Percentiles rank a stretch among this genome's conserved stretches.
Evolutionary conservation across 2,888 invertebrate genomes (phyloP).

Genomic region (Bugula neritina): DNA sequence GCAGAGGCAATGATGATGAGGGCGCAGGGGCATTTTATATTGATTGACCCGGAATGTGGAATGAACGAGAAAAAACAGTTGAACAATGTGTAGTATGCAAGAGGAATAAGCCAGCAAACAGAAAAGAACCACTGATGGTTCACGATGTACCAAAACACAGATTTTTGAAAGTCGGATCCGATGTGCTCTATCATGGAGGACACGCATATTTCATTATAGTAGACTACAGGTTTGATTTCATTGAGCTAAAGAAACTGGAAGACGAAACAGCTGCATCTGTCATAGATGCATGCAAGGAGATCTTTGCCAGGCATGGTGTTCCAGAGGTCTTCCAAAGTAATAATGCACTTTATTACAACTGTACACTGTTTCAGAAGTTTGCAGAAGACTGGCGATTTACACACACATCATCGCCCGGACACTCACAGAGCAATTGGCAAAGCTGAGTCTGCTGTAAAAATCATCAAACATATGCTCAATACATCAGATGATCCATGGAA

Average conservation of each 20-base stretch:
- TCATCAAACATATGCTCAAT: slow-evolving; percentile 30
- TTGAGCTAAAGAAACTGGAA: slow-evolving; percentile 26
- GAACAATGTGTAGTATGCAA: slow-evolving; percentile 28
- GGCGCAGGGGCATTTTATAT: slow-evolving; percentile 29
- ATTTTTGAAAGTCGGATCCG: slow-evolving; percentile 29
- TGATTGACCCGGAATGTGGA: slow-evolving; percentile 32
- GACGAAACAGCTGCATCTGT: slow-evolving; percentile 25
- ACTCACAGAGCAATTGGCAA: slow-evolving; percentile 34
- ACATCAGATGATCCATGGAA: slow-evolving; percentile 29
- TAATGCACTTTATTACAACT: slow-evolving; percentile 32
- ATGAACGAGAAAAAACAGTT: slow-evolving; percentile 20
- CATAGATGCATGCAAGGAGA: slow-evolving; percentile 29
- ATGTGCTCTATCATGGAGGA: slow-evolving; percentile 28
- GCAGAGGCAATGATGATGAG: slow-evolving; percentile 11
- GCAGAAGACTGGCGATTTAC: slow-evolving; percentile 28
- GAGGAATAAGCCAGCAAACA: slow-evolving; percentile 14
- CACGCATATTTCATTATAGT: slow-evolving; percentile 29
- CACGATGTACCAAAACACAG: slow-evolving; percentile 28
- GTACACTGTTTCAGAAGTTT: slow-evolving; percentile 31
- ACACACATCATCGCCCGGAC: slow-evolving; percentile 31
- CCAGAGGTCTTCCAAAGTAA: slow-evolving; percentile 31
- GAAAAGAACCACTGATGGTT: slow-evolving; percentile 30
- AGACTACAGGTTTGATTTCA: slow-evolving; percentile 30
- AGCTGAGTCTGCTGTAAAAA: slow-evolving; percentile 32
- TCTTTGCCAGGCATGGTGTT: slow-evolving; percentile 33